A percentile compares a stretch with the other conserved stretches of the same genome.
phyloP scores from a whole-genome alignment of 2,888 invertebrate species.

The Mylabris sibirica region DNA sequence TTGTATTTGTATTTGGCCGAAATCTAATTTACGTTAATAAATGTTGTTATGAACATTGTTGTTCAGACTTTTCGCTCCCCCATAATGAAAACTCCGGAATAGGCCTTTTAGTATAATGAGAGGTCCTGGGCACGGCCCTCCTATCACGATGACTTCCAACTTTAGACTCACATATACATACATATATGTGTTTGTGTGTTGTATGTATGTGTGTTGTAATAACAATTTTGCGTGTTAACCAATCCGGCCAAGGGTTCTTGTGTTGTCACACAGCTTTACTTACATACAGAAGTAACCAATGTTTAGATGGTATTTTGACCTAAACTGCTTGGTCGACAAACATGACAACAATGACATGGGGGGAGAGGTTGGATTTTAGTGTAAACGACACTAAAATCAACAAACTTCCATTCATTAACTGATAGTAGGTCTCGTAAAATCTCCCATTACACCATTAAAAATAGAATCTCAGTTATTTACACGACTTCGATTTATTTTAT shows the following conservation, averaged over 20 bases:
- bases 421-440: not conserved
- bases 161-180: not conserved
- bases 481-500: not conserved
- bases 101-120: slow-evolving; percentile 55
- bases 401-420: not conserved
- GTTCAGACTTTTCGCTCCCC: slow-evolving; percentile 30
- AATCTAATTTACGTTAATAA: slow-evolving; percentile 44
- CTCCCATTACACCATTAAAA: not conserved
- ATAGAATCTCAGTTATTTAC: slow-evolving; percentile 9
- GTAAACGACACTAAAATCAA: slow-evolving; percentile 17
- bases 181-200: not conserved
- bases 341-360: slow-evolving; percentile 22
- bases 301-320: slow-evolving; percentile 40
- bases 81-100: slow-evolving; percentile 36
- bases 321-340: slow-evolving; percentile 25
- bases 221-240: slow-evolving; percentile 54
- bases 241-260: slow-evolving; percentile 46
- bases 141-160: not conserved
- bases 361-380: not conserved
- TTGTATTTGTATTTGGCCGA: not conserved
- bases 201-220: slow-evolving; percentile 42
- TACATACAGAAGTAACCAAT: not conserved
- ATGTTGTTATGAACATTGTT: slow-evolving; percentile 51
- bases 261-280: slow-evolving; percentile 45
- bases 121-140: slow-evolving; percentile 42